Conservation (phyloP, 2,888 invertebrate species). For the Pachydiplax longipennis region DNA sequence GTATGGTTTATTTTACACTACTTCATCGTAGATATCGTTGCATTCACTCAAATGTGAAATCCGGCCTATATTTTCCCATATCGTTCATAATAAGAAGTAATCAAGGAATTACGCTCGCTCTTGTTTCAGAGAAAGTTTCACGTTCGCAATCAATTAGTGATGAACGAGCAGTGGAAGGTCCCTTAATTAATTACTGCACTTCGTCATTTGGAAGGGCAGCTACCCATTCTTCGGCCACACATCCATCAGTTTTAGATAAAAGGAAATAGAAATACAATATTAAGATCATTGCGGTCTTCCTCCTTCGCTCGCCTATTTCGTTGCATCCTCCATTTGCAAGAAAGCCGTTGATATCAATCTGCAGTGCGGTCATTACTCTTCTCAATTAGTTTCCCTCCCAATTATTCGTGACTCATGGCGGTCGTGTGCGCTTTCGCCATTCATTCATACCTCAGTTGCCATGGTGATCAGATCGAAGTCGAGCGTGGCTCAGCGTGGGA, state of each 20-base stretch:
- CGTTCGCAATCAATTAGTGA: not conserved
- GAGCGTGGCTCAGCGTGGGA: not conserved
- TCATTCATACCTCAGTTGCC: not conserved
- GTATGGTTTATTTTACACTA: no score
- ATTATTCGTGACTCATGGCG: not conserved
- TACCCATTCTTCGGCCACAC: not conserved
- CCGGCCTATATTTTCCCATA: no score
- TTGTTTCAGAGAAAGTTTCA: no score
- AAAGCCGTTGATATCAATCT: not conserved
- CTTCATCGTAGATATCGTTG: no score
- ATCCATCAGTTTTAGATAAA: not conserved
- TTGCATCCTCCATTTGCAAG: not conserved
- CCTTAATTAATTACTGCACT: not conserved
- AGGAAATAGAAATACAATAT: not conserved
- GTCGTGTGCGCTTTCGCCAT: not conserved
- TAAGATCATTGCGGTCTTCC: not conserved
- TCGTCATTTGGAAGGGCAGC: not conserved
- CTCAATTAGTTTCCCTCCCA: not conserved
- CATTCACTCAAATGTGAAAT: no score
- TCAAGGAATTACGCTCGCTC: no score
- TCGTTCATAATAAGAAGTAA: no score
- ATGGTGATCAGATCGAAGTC: not conserved
- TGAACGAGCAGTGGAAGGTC: not conserved
- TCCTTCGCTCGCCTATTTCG: not conserved
- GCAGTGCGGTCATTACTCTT: not conserved